phyloP scores from a whole-genome alignment of 1,140 invertebrate genomes.

The Cydia strobilella region DNA sequence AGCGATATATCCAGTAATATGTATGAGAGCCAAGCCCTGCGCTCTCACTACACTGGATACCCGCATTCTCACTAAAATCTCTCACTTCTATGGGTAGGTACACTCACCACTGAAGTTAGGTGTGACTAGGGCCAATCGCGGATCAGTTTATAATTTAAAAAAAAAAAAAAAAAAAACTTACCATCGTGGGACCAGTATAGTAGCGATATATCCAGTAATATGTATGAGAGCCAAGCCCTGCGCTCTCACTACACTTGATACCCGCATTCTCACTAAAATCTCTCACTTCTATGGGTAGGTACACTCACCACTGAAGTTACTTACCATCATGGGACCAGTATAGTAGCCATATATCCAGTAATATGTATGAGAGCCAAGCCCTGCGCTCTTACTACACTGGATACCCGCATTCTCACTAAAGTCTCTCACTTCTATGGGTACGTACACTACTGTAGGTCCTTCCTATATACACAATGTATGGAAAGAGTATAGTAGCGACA shows the following conservation, averaged over 20 bases:
- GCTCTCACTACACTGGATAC: conserved; percentile 85
- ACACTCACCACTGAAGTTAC: conserved; percentile 34
- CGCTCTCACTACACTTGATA: conserved; percentile 85
- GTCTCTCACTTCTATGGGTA: no score
- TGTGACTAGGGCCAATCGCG: no score
- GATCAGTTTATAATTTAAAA: no score
- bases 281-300: no score
- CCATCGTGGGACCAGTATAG: conserved; percentile 90
- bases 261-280: background rate
- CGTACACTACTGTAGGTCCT: conserved; percentile 42
- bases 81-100: no score
- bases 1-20: conserved; percentile 92
- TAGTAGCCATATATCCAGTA: conserved; percentile 90
- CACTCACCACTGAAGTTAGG: conserved; percentile 66
- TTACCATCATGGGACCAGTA: conserved; percentile 89
- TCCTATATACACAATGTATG: conserved; percentile 90
- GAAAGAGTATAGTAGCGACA: conserved; percentile 89
- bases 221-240: conserved; percentile 92
- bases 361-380: no score
- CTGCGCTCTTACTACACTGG: no score
- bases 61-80: background rate
- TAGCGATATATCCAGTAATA: conserved; percentile 92
- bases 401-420: background rate
- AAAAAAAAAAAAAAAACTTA: no score
- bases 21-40: conserved; percentile 90